Conservation (phyloP, 2,113 vertebrate genomes). For the Donacobius atricapilla region DNA sequence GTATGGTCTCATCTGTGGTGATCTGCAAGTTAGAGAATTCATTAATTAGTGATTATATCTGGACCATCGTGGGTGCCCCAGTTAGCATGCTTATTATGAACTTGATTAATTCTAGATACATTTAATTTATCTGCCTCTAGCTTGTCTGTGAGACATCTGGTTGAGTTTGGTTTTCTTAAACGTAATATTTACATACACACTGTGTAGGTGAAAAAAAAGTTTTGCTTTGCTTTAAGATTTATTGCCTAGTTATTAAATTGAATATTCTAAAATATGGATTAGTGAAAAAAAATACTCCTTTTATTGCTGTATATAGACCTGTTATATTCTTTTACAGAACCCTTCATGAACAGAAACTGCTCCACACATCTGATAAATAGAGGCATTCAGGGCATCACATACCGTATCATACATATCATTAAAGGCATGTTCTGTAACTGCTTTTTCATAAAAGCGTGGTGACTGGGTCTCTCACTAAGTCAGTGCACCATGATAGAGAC, state of each 20-base stretch:
- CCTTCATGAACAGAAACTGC: background rate
- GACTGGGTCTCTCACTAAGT: background rate
- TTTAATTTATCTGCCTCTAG: background rate
- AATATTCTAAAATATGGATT: background rate
- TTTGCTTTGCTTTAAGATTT: background rate
- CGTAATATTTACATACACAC: background rate
- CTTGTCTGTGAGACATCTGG: background rate
- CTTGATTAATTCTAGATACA: background rate
- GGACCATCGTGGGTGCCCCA: background rate
- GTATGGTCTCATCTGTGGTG: background rate
- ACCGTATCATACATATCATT: no score
- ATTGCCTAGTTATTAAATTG: background rate
- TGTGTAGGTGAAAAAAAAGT: background rate
- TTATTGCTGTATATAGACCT: background rate
- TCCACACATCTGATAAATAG: background rate
- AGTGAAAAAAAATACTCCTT: background rate
- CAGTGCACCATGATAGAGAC: background rate
- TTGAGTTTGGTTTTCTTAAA: background rate
- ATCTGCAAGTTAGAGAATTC: background rate
- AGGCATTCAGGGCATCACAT: background rate
- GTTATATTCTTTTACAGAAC: background rate
- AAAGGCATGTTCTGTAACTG: background rate
- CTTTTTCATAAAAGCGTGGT: background rate
- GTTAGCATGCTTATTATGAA: background rate
- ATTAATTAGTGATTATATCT: background rate